These are phyloP conservation scores for Agrotis exclamationis DNA, from an alignment of 2,888 invertebrate species.

Conservation along the genomic window DNA sequence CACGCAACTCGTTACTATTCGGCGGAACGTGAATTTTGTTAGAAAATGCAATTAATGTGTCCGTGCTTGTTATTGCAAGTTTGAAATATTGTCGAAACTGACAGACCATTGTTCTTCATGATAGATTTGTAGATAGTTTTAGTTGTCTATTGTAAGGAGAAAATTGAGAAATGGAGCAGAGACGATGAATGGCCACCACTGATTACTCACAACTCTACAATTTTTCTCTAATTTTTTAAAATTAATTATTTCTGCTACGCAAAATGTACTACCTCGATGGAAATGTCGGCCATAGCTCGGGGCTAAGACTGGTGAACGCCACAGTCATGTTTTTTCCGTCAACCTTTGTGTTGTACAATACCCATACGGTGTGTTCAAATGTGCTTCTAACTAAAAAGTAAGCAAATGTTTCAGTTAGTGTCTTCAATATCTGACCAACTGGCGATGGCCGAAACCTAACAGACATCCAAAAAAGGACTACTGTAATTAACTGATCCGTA, in stretches of 20 bases:
- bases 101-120: neutral
- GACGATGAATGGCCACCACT: neutral
- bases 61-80: conserved; percentile 8
- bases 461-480: neutral
- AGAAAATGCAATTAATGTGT: conserved; percentile 33
- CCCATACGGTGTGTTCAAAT: too few species aligned
- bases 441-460: neutral
- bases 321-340: too few species aligned
- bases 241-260: too few species aligned
- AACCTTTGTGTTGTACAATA: too few species aligned
- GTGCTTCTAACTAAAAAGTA: too few species aligned
- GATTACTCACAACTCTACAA: too few species aligned
- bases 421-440: neutral
- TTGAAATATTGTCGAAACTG: conserved; percentile 22
- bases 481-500: conserved; percentile 6
- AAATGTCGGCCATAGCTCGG: too few species aligned
- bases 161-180: neutral
- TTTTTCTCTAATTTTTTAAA: too few species aligned
- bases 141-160: neutral
- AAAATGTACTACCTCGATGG: too few species aligned
- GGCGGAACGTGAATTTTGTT: conserved; percentile 16
- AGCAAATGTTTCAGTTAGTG: too few species aligned
- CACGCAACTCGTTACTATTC: conserved; percentile 38
- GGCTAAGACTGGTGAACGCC: too few species aligned
- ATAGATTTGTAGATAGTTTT: neutral